A percentile compares a stretch with the other conserved stretches of the same genome.
Conservation (phyloP, 1,140 invertebrate species). For the Periplaneta americana region DNA sequence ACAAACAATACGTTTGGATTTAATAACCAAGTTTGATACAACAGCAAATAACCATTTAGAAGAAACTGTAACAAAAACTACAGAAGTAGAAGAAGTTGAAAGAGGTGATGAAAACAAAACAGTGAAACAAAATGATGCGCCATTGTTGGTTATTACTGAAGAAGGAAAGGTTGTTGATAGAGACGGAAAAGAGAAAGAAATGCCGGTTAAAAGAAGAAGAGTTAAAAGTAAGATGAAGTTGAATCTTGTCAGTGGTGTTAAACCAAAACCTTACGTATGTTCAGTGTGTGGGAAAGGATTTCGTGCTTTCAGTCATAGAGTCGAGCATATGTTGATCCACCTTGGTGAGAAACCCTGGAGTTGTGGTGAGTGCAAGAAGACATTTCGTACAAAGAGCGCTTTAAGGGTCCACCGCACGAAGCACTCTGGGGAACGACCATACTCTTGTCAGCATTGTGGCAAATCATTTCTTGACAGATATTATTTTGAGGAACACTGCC, state of each 20-base stretch:
- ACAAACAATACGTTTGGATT: neutral
- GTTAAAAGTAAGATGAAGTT: neutral
- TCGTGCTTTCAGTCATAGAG: conserved; percentile 3
- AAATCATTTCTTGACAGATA: conserved; percentile 16
- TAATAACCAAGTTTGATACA: neutral
- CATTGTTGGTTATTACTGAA: neutral
- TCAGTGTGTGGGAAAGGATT: conserved; percentile 7
- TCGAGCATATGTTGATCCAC: conserved; percentile 13
- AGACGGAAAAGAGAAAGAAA: neutral
- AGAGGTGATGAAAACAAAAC: neutral
- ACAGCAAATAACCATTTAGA: neutral
- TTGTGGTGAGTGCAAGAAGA: conserved; percentile 7
- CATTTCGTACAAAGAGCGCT: conserved; percentile 8
- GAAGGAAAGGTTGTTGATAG: conserved; percentile 8
- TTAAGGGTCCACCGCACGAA: neutral
- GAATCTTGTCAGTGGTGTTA: neutral
- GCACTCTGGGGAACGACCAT: conserved; percentile 24
- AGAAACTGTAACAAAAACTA: neutral
- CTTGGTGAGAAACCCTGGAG: conserved; percentile 10
- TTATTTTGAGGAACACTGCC: conserved; percentile 43
- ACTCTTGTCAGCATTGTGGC: neutral
- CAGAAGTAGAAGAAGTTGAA: neutral
- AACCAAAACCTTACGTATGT: neutral
- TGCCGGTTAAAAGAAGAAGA: neutral
- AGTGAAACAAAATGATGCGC: neutral